Percentiles rank a stretch among this genome's conserved stretches.
Conservation (phyloP, 2,113 vertebrate species). For the Helogale parvula region DNA sequence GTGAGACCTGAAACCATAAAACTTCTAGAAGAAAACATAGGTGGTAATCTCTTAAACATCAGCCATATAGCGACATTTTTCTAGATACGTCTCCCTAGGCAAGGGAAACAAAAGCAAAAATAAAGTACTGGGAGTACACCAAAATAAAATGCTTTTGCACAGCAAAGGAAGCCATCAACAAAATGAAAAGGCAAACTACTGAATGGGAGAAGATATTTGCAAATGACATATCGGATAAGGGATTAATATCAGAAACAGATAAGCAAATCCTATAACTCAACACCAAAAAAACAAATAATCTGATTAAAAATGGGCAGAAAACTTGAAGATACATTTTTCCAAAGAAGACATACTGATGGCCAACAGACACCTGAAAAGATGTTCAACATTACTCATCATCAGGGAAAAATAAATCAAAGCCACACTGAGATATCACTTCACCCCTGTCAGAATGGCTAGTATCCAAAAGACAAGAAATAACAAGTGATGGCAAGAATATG, state of each 20-base stretch:
- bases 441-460: not conserved
- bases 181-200: conserved; percentile 21
- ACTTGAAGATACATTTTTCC: not conserved
- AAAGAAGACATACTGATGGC: not conserved
- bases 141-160: conserved; percentile 31
- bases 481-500: not conserved
- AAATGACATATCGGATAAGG: not conserved
- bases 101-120: not conserved
- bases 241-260: not conserved
- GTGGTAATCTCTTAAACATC: not conserved
- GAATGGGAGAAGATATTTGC: not conserved
- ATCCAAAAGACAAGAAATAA: conserved; percentile 16
- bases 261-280: not conserved
- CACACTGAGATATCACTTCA: not conserved
- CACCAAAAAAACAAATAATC: not conserved
- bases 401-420: not conserved
- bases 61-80: not conserved
- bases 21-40: not conserved
- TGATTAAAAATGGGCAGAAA: conserved; percentile 20
- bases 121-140: not conserved
- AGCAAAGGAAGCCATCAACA: not conserved
- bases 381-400: not conserved
- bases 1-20: not conserved
- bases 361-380: conserved; percentile 13
- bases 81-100: not conserved